phyloP scores from a whole-genome alignment of 2,888 invertebrate species.

The Atethmia centrago region DNA sequence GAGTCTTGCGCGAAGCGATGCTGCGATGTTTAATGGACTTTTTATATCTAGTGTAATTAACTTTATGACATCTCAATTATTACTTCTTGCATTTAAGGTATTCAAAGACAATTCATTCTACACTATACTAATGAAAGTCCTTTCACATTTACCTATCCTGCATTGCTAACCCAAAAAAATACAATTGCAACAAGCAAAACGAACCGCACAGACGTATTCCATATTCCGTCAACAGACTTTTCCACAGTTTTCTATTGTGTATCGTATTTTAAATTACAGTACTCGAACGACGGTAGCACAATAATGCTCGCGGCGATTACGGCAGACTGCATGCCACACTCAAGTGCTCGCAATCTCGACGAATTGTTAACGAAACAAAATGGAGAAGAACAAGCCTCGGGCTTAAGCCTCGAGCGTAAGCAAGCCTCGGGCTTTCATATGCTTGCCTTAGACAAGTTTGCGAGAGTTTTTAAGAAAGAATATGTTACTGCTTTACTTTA shows the following conservation, averaged over 20 bases:
- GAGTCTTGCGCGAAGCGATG: neutral
- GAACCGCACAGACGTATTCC: constrained; percentile 5
- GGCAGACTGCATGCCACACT: constrained; percentile 57
- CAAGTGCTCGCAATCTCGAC: constrained; percentile 67
- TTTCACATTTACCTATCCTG: neutral
- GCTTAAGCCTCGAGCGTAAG: constrained; percentile 42
- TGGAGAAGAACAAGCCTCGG: constrained; percentile 55
- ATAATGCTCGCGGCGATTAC: constrained; percentile 66
- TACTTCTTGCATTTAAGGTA: neutral
- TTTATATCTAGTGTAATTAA: constrained; percentile 6
- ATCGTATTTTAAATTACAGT: constrained; percentile 53
- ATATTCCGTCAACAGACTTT: constrained; percentile 31
- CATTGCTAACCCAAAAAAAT: neutral
- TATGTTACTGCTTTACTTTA: constrained; percentile 22
- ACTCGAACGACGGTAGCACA: constrained; percentile 48
- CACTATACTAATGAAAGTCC: neutral
- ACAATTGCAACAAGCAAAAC: constrained; percentile 7
- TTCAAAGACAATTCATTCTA: neutral
- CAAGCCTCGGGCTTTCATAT: constrained; percentile 62
- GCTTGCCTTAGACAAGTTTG: constrained; percentile 42
- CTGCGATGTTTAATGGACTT: neutral
- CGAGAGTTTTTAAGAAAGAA: constrained; percentile 35
- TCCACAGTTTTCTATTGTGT: constrained; percentile 50
- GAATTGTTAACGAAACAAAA: constrained; percentile 64
- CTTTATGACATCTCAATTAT: constrained; percentile 11